Evolutionary conservation across 1,140 invertebrate genomes (phyloP).

Genomic region (Pogonognathellus flavescens): DNA sequence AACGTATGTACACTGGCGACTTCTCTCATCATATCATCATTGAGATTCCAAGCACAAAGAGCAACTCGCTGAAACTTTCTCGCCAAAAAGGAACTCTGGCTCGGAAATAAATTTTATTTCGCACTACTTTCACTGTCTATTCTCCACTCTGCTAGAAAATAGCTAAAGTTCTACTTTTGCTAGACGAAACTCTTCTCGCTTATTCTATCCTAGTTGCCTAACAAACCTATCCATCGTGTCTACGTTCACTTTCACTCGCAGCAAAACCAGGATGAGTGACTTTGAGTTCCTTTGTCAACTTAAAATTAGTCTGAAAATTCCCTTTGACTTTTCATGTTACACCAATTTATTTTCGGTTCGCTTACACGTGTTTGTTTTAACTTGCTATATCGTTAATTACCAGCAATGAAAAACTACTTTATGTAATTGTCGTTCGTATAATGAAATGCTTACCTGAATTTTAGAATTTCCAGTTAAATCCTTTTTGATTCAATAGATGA

Average conservation of each 20-base stretch:
- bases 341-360: not conserved
- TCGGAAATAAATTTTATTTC: constrained; percentile 50
- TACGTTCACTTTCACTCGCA: constrained; percentile 22
- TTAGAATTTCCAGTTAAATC: too few species aligned
- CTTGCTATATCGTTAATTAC: not conserved
- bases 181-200: not conserved
- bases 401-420: not conserved
- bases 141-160: constrained; percentile 23
- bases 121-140: constrained; percentile 49
- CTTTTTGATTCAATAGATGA: too few species aligned
- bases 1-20: constrained; percentile 22
- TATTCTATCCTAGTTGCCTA: not conserved
- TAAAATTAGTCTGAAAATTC: not conserved
- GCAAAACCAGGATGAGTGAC: constrained; percentile 25
- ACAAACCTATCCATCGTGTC: not conserved
- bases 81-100: constrained; percentile 40
- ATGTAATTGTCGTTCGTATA: too few species aligned
- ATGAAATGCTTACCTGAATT: too few species aligned
- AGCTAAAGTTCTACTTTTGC: constrained; percentile 29
- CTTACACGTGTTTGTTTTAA: not conserved
- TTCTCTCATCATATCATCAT: constrained; percentile 50
- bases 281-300: constrained; percentile 43
- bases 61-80: constrained; percentile 46
- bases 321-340: constrained; percentile 24
- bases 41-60: constrained; percentile 48